These are phyloP conservation scores for Arge pagana DNA, from an alignment of 2,888 invertebrate genomes.

Conservation along the genomic window DNA sequence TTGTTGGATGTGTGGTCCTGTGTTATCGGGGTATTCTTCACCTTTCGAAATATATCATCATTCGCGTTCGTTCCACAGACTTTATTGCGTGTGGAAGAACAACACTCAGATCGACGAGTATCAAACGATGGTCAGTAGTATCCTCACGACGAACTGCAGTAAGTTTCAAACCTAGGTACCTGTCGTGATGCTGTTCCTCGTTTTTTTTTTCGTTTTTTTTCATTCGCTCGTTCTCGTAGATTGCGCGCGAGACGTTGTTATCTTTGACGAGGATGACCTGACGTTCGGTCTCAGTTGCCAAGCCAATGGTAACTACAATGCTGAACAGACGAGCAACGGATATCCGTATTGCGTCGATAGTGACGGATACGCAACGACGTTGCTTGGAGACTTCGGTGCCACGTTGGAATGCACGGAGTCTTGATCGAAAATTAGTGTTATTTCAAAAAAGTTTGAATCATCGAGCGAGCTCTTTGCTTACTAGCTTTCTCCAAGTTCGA, in stretches of 20 bases:
- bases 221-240: too few species aligned
- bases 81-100: conserved; percentile 67
- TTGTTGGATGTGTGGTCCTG: too few species aligned
- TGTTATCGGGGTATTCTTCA: too few species aligned
- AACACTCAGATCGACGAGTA: conserved; percentile 63
- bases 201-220: conserved; percentile 19
- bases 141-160: conserved; percentile 63
- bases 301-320: conserved; percentile 65
- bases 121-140: conserved; percentile 55
- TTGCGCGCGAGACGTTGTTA: conserved; percentile 66
- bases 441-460: too few species aligned
- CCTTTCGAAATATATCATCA: too few species aligned
- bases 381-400: conserved; percentile 28
- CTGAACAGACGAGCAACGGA: conserved; percentile 61
- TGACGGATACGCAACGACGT: conserved; percentile 62
- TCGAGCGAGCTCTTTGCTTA: too few species aligned
- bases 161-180: conserved; percentile 52
- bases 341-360: conserved; percentile 64
- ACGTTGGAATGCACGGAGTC: not conserved
- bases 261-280: conserved; percentile 61
- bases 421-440: too few species aligned
- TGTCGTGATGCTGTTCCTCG: conserved; percentile 4
- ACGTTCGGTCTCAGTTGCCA: conserved; percentile 60
- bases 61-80: too few species aligned
- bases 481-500: too few species aligned